Base-by-base conservation (phyloP, 2,113 vertebrate genomes). In the Excalfactoria chinensis region DNA sequence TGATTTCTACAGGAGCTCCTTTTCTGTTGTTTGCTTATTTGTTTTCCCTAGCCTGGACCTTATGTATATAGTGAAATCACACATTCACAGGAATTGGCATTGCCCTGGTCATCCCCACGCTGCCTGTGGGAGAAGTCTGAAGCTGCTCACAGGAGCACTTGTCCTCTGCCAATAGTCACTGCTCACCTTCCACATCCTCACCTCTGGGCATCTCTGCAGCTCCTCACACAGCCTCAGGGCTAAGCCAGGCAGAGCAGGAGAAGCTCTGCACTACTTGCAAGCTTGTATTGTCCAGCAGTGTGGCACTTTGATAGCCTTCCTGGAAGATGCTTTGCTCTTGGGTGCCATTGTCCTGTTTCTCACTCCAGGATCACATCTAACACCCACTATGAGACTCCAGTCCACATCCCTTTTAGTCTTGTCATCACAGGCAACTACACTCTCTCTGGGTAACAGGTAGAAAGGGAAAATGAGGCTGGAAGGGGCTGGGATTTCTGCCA, bases 241-340 rank as follows among this genome's bases (percentile, higher is more conserved):
- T 28, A 20, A 8, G 13, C 16, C 0, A 0, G 34, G 8, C 44
- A 59, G 43, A 66, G n/a, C 37, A 26, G 46, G n/a, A 48, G 4
- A 68, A 25, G 68, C 51, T 34, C 32, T 37, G 11, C 4, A 1
- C 70, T 64, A 48, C 68, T 43, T 60, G 34, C 37, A 22, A 35
- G 28, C 60, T 46, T 55, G 2, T 9, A 28, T 11, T 40, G 60
- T 62, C 40, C 55, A 56, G 25, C 5, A 1, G 40, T 7, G 5
- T 8, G 18, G 48, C 48, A 37, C 19, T 66, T 30, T 35, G 49
- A 21, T 49, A 7, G 9, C 25, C 41, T 19, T 62, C 51, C 46
- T 88, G 46, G 60, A 62, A 51, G 35, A 35, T 58, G 17, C 26
- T 22, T n/a, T 74, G n/a, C 13, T 9, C 17, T 51, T 25, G 28